Evolutionary conservation across 2,888 invertebrate species (phyloP), one percentile per base, ranked within the genome.

Genomic region (Phasia obesa): DNA sequence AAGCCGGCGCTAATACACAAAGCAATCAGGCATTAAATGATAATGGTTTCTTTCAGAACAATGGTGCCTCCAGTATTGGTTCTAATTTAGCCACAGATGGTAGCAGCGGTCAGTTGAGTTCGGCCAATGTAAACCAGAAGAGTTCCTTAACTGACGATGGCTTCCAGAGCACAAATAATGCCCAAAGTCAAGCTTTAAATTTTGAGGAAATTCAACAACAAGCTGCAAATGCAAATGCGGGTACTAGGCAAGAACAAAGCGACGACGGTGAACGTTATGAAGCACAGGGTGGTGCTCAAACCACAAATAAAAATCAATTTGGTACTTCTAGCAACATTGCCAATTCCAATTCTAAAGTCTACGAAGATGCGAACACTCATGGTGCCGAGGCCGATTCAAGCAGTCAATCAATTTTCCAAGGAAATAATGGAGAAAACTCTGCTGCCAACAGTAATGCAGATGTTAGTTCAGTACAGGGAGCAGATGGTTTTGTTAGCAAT

Each of bases 121-220:
- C 91, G 0, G 89, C 91, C 7, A 91, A 91, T 80, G 88, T 89
- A 0, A 88, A 88, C n/a, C 89, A 90, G n/a, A 86, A 88, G 76
- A 86, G 64, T 19, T 86, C 84, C n/a, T 69, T 87, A 19, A 88
- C 83, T 5, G 86, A 57, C 4, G 82, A 76, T 13, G 88, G 87
- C 11, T 85, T 69, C 0, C 87, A 86, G 17, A 86, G 83, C 5
- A 59, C 80, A 5, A 90, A 90, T 64, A 86, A 85, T 13, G 89
- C 90, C 1, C 91, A 91, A 85, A 90, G 90, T 70, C 91, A 91
- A 73, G 85, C 90, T 0, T 85, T 91, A 0, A 91, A 91, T 81
- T 91, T 90, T 51, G 77, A 81, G 55, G 73, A 86, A 0, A 86
- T 85, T 3, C 84, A 87, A 42, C 88, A 90, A 67, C 90, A 90